Percentiles rank a stretch among this genome's conserved stretches.
Conservation (phyloP, 2,888 invertebrate genomes). For the Dorcus hopei region DNA sequence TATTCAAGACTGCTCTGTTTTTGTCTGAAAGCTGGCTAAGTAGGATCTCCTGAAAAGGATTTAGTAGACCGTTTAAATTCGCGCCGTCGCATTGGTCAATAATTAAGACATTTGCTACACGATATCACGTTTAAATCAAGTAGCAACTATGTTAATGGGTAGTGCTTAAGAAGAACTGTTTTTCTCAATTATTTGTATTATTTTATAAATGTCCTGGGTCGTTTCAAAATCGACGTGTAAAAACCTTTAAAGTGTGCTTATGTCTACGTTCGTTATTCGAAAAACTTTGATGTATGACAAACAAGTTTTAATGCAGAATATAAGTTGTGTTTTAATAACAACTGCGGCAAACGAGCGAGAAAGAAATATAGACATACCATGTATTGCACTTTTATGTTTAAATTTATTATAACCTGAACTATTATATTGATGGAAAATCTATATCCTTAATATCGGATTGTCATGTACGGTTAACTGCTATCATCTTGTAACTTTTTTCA, state of each 20-base stretch:
- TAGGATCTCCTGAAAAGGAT: constrained; percentile 48
- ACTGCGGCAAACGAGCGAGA: constrained; percentile 14
- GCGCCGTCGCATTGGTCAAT: constrained; percentile 46
- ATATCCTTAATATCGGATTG: constrained; percentile 20
- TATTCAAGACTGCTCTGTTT: constrained; percentile 42
- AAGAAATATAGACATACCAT: constrained; percentile 24
- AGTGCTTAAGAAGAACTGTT: constrained; percentile 40
- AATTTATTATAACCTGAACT: constrained; percentile 18
- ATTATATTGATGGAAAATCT: constrained; percentile 20
- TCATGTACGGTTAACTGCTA: constrained; percentile 17
- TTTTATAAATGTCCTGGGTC: constrained; percentile 34
- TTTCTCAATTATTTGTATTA: constrained; percentile 45
- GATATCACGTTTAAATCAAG: constrained; percentile 51
- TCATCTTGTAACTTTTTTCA: constrained; percentile 7
- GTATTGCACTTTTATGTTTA: constrained; percentile 12
- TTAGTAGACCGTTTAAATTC: constrained; percentile 51
- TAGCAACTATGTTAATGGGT: constrained; percentile 49
- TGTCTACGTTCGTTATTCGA: constrained; percentile 36
- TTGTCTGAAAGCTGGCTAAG: constrained; percentile 41
- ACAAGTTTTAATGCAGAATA: constrained; percentile 27
- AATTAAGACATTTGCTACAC: constrained; percentile 51
- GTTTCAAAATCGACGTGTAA: constrained; percentile 19
- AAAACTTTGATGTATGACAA: constrained; percentile 42
- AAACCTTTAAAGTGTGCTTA: constrained; percentile 40
- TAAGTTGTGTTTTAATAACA: constrained; percentile 16